Conservation (phyloP, 2,797 vertebrate genomes). For the Hippopotamyrus pictus region DNA sequence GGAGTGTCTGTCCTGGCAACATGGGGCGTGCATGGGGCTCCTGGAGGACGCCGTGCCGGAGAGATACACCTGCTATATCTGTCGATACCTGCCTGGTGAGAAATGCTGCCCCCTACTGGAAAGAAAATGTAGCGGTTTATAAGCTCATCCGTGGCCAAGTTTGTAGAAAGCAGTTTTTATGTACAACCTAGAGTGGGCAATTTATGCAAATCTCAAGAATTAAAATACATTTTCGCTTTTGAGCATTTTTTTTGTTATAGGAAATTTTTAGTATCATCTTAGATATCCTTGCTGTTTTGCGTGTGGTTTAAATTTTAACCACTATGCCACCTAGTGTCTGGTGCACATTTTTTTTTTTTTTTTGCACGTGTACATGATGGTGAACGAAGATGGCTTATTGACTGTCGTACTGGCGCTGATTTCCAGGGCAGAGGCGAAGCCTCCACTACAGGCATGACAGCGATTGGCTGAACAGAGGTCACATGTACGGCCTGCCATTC, state of each 20-base stretch:
- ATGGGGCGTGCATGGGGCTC: slow-evolving; percentile 93
- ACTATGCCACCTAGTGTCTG: neutral
- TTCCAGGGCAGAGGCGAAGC: slow-evolving; percentile 77
- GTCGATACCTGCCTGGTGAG: slow-evolving; percentile 86
- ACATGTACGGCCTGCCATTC: slow-evolving; percentile 89
- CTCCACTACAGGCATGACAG: slow-evolving; percentile 83
- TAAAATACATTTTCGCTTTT: neutral
- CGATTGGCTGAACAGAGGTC: slow-evolving; percentile 81
- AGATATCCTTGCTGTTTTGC: neutral
- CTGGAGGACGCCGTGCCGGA: slow-evolving; percentile 89
- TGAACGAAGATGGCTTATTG: neutral
- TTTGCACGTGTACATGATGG: neutral
- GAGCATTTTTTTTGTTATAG: neutral
- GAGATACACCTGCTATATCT: slow-evolving; percentile 88
- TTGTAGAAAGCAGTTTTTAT: neutral
- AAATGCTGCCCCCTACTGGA: neutral
- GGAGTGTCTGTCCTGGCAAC: slow-evolving; percentile 94
- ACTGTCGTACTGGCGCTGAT: neutral
- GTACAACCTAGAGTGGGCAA: neutral
- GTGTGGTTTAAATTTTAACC: neutral
- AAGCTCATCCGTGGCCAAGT: neutral
- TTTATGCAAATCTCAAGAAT: neutral
- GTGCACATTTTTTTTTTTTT: neutral
- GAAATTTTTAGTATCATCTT: neutral
- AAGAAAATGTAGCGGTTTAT: neutral